phyloP scores from a whole-genome alignment of 2,113 vertebrate genomes.

The Notechis scutatus region DNA sequence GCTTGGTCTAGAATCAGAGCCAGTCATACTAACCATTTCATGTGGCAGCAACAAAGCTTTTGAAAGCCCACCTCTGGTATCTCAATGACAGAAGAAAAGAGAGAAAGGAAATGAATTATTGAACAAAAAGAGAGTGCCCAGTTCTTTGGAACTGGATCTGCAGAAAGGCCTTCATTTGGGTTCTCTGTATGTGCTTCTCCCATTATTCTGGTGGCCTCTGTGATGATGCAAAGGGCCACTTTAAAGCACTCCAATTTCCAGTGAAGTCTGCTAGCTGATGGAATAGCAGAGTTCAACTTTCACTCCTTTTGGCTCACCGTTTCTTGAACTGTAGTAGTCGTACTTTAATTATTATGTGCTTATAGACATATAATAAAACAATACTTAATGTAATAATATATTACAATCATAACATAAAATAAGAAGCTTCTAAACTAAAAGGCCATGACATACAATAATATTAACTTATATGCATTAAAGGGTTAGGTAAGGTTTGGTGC shows the following conservation, averaged over 20 bases:
- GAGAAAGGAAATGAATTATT: neutral
- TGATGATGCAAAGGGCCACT: neutral
- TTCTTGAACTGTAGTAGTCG: neutral
- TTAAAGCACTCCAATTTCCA: neutral
- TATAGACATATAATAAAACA: neutral
- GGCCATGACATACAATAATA: neutral
- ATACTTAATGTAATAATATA: neutral
- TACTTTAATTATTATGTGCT: neutral
- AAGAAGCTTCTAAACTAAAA: neutral
- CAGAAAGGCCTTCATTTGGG: neutral
- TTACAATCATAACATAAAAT: neutral
- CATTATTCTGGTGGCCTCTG: neutral
- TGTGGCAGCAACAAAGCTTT: neutral
- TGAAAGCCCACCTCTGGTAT: neutral
- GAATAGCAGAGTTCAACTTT: neutral
- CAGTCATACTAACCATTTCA: neutral
- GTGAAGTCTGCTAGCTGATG: neutral
- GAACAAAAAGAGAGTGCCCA: neutral
- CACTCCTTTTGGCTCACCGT: neutral
- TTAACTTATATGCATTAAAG: neutral
- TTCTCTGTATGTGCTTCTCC: neutral
- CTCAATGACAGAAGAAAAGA: neutral
- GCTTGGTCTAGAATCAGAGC: neutral
- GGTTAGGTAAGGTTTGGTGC: neutral
- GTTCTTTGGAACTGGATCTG: neutral